Base-by-base conservation (phyloP, 1,140 invertebrate genomes). In the Forficula auricularia region DNA sequence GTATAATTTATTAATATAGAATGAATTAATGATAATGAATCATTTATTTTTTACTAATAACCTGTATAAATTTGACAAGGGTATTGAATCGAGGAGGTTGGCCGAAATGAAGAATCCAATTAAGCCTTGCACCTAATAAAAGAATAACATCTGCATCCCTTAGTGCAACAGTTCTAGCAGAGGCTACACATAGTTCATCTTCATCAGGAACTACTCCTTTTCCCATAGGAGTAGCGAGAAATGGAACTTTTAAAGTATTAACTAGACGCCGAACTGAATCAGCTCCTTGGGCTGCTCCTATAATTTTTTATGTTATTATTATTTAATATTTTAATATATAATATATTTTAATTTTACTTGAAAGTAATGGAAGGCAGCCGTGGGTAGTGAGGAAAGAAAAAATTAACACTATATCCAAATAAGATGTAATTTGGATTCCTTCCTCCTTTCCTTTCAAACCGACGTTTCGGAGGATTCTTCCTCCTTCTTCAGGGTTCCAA, bases 61-160 rank as follows among this genome's bases (percentile, higher is more conserved):
- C 81, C 68, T 94, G 90, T 53, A 96, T 88, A 39, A 96, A 62
- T 66, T 90, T 89, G 0, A 91, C 86, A 58, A 86, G 64, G 15
- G 70, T 60, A 19, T 73, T 68, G 59, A 80, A 96, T 19, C 91
- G 64, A 13, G 90, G 91, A n/a, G 81, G 64, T 38, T 76, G 71
- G 9, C 91, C 92, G 66, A 96, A 98, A 65, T 98, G 92, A 27
- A 98, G 64, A 61, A 97, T 97, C 92, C 92, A 97, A 63, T 98
- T 98, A 1, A 96, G 65, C 44, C 91, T 66, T 2, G 90, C 91
- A 3, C 92, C 92, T 13, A 96, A 59, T 12, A 97, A 60, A 2
- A 98, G 49, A 6, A 97, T 72, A 0, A 90, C 79, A 61, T 97
- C 92, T 15, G 88, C 82, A 49, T 89, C 70, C 50, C 79, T 75